Conservation (phyloP, 64 coral and sea anemone genomes). For the Platygyra sinensis region DNA sequence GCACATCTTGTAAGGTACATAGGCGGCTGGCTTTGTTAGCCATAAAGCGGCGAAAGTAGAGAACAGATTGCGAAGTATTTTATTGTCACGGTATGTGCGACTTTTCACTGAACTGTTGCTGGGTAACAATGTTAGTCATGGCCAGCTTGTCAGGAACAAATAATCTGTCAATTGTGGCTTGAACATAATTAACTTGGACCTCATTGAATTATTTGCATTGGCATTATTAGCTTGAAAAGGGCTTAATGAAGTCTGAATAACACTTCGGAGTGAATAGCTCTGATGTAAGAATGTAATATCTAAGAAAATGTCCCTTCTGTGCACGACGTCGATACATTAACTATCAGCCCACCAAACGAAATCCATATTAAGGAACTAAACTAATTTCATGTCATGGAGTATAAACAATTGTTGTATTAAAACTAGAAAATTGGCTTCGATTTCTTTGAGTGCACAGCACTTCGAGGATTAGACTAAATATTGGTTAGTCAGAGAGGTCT, state of each 20-base stretch:
- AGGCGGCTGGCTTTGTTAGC: neutral
- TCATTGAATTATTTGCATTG: conserved; percentile 26
- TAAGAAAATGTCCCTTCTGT: neutral
- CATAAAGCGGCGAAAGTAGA: neutral
- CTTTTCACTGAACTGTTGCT: conserved; percentile 5
- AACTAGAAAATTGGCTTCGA: neutral
- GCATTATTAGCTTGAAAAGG: neutral
- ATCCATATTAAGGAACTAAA: neutral
- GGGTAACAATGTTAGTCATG: conserved; percentile 27
- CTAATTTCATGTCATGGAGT: neutral
- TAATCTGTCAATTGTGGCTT: neutral
- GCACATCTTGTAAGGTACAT: conserved; percentile 24
- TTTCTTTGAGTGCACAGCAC: neutral
- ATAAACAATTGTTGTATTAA: neutral
- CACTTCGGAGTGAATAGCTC: neutral
- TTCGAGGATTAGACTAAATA: conserved; percentile 2
- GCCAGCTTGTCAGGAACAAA: neutral
- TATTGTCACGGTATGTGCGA: conserved; percentile 18
- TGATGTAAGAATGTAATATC: neutral
- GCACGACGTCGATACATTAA: neutral
- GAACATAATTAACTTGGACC: neutral
- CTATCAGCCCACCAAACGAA: neutral
- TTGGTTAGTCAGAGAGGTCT: neutral
- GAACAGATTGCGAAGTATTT: neutral
- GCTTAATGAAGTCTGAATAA: neutral